Base-by-base conservation (phyloP, 2,113 vertebrate species). In the Lasiurus borealis region DNA sequence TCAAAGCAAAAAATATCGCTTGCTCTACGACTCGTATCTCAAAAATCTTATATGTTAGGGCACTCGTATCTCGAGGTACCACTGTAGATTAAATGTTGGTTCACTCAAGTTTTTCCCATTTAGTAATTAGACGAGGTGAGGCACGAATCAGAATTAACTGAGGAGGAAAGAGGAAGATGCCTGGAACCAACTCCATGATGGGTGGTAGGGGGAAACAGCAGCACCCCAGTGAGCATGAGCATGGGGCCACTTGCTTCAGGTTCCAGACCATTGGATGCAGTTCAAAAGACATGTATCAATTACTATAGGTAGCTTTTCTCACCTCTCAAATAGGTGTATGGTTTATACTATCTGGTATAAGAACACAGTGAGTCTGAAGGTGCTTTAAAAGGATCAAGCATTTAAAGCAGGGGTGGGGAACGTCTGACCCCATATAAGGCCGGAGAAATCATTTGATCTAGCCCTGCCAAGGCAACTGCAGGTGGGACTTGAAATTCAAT, bases 321-420 rank as follows among this genome's bases (percentile, higher is more conserved):
- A 77, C 13, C 57, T 89, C 23, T 93, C 76, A 76, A 62, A 52
- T 85, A 86, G 31, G 18, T 77, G n/a, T 54, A 36, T 52, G 40
- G 44, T 66, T 88, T 75, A 73, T 23, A 68, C 52, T 11, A 23
- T 59, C 57, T 85, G 57, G 6, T 13, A 78, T 34, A 81, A 92
- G 64, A 73, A 6, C 34, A 76, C 31, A 19, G 8, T 75, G 59
- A 46, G 25, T 86, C 62, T 84, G 66, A 76, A 86, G 57, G 66
- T 72, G 14, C 31, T 89, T 88, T 89, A 72, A 71, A 95, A 83
- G 29, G 48, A 25, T 25, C 44, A 96, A 77, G 66, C 59, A 29
- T 84, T 48, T 86, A 72, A 71, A 71, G 36, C 44, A 86, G 23
- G 59, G 59, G 25, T 62, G 59, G 59, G 59, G 59, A 62, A 62